Percentiles rank a stretch among this genome's conserved stretches.
Conservation (phyloP, 2,888 invertebrate species). For the Cephus nigrinus region DNA sequence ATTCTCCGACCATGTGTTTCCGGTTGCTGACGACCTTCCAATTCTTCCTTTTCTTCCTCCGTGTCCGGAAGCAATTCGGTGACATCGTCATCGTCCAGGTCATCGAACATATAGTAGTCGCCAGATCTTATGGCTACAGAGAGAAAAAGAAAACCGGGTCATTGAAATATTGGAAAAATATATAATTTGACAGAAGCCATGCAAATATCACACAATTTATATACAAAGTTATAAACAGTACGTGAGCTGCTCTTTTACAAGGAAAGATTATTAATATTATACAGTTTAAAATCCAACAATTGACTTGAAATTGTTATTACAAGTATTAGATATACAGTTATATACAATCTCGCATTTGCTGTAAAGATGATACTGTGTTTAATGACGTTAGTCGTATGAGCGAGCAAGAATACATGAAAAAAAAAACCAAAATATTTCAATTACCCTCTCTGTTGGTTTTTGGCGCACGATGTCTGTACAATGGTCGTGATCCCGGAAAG, state of each 20-base stretch:
- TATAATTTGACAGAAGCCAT: slow-evolving; percentile 29
- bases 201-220: slow-evolving; percentile 25
- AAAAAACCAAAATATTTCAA: slow-evolving; percentile 25
- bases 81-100: slow-evolving; percentile 85
- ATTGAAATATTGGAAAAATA: background rate
- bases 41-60: slow-evolving; percentile 71
- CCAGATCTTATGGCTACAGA: slow-evolving; percentile 93
- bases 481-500: slow-evolving; percentile 68
- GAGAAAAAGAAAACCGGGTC: slow-evolving; percentile 23
- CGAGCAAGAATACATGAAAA: background rate
- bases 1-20: slow-evolving; percentile 62
- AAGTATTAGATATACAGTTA: background rate
- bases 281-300: background rate
- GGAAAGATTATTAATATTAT: background rate
- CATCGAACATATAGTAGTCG: slow-evolving; percentile 99
- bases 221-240: background rate
- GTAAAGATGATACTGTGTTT: background rate
- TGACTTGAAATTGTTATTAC: background rate
- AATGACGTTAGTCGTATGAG: background rate
- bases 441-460: slow-evolving; percentile 72
- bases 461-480: slow-evolving; percentile 67
- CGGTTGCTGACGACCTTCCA: slow-evolving; percentile 62
- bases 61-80: slow-evolving; percentile 72
- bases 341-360: background rate
- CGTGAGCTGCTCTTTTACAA: background rate